These are phyloP conservation scores for Noturus placidus DNA, from an alignment of 2,113 vertebrate genomes.

Conservation along the genomic window DNA sequence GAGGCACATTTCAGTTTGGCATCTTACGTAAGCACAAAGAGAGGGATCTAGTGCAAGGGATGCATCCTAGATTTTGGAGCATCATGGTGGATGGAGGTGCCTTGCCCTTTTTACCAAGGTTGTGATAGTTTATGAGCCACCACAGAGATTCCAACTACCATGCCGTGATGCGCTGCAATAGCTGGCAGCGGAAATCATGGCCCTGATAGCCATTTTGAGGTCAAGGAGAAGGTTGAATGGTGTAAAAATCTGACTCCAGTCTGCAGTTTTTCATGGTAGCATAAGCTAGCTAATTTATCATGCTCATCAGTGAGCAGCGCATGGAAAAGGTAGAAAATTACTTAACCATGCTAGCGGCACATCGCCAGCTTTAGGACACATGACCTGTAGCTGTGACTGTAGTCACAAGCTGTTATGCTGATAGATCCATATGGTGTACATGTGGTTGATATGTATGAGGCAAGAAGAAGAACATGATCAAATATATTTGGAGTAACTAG, in stretches of 20 bases:
- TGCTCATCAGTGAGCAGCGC: background rate
- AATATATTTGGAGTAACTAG: background rate
- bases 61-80: background rate
- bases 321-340: background rate
- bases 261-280: background rate
- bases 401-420: background rate
- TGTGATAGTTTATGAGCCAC: background rate
- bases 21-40: background rate
- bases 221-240: background rate
- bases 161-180: background rate
- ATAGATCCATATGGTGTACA: slow-evolving; percentile 3
- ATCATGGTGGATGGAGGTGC: background rate
- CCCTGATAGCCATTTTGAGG: background rate
- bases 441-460: background rate
- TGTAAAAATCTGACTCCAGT: background rate
- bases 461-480: background rate
- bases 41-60: background rate
- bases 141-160: background rate
- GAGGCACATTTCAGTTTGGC: background rate
- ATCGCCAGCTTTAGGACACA: background rate
- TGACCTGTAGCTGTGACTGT: background rate
- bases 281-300: background rate
- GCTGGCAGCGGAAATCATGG: background rate
- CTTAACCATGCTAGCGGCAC: background rate
- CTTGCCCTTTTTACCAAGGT: background rate